These are phyloP conservation scores for Sebastes steindachneri DNA, from an alignment of 2,797 vertebrate genomes.

Conservation along the genomic window DNA sequence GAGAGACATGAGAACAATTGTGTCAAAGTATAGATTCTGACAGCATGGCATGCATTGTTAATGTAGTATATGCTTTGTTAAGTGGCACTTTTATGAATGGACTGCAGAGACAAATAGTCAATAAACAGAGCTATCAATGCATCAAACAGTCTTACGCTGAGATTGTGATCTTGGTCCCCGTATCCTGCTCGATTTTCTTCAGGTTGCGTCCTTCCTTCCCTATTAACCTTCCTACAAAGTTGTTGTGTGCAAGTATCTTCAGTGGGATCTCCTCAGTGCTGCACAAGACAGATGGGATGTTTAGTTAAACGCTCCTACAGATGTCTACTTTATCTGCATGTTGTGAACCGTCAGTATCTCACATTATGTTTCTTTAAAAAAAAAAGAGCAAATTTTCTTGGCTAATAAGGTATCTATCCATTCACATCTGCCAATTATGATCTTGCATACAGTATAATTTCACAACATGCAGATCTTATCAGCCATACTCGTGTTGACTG, in stretches of 20 bases:
- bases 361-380: not conserved
- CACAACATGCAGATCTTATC: not conserved
- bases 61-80: not conserved
- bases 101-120: not conserved
- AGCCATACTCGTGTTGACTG: not conserved
- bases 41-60: not conserved
- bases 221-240: slow-evolving; percentile 97
- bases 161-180: slow-evolving; percentile 98
- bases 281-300: slow-evolving; percentile 38
- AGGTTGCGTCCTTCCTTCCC: slow-evolving; percentile 98
- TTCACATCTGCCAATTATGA: not conserved
- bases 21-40: not conserved
- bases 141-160: slow-evolving; percentile 88
- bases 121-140: not conserved
- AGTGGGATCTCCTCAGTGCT: slow-evolving; percentile 98
- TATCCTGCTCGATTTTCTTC: slow-evolving; percentile 98
- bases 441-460: not conserved
- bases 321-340: not conserved
- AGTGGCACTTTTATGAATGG: not conserved
- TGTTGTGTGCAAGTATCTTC: slow-evolving; percentile 98
- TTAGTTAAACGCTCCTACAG: not conserved
- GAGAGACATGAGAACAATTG: not conserved
- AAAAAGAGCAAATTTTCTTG: not conserved
- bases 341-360: not conserved
- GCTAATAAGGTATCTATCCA: not conserved